Evolutionary conservation across 2,888 invertebrate genomes (phyloP).

Genomic region (Scaptomyza caliginosa): DNA sequence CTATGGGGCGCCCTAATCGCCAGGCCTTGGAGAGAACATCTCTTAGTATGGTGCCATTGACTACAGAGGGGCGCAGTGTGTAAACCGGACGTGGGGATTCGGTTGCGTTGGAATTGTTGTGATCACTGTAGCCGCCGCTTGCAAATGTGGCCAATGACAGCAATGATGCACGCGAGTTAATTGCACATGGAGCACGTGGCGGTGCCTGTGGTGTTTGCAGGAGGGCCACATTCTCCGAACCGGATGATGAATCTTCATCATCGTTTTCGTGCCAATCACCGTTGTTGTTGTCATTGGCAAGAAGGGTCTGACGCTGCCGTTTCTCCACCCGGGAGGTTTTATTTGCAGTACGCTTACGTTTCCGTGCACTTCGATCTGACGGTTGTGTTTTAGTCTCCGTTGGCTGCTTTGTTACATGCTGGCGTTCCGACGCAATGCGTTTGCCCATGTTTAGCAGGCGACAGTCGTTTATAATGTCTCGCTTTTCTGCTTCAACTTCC

Average conservation of each 20-base stretch:
- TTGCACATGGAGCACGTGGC: constrained; percentile 34
- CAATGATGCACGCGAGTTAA: constrained; percentile 50
- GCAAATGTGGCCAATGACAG: constrained; percentile 65
- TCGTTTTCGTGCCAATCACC: constrained; percentile 79
- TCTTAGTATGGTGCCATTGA: constrained; percentile 90
- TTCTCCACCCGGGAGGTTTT: constrained; percentile 53
- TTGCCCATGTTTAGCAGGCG: constrained; percentile 77
- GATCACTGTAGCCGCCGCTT: constrained; percentile 53
- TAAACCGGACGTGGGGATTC: constrained; percentile 84
- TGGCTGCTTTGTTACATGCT: constrained; percentile 44
- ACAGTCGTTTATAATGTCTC: constrained; percentile 1
- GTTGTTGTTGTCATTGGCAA: constrained; percentile 29
- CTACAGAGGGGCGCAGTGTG: constrained; percentile 85
- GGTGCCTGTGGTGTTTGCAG: constrained; percentile 56
- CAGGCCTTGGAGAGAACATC: constrained; percentile 93
- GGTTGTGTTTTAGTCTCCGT: constrained; percentile 43
- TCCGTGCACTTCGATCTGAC: constrained; percentile 73
- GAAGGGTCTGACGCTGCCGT: constrained; percentile 42
- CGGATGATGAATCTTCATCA: constrained; percentile 80
- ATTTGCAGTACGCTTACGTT: constrained; percentile 71
- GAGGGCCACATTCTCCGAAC: constrained; percentile 51
- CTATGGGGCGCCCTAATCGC: constrained; percentile 94
- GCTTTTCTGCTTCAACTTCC: background rate
- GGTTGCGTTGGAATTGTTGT: constrained; percentile 66
- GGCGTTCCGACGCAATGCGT: constrained; percentile 72